A percentile compares a stretch with the other conserved stretches of the same genome.
These are phyloP conservation scores for Notodonta dromedarius DNA, from an alignment of 2,888 invertebrate genomes.

Conservation along the genomic window DNA sequence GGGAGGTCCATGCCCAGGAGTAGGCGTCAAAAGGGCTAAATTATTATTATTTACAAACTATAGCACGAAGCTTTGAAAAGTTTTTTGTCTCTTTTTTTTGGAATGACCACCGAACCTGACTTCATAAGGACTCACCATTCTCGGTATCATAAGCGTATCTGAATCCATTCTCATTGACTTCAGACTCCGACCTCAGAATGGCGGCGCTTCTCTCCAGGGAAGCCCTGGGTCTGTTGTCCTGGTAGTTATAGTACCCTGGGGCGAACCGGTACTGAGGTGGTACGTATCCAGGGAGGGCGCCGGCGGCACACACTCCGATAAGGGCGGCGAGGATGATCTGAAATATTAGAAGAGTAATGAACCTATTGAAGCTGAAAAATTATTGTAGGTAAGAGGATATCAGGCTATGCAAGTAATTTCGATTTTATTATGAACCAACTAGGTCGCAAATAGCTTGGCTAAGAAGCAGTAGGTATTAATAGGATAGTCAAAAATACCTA, in stretches of 20 bases:
- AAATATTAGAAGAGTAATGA: conserved; percentile 9
- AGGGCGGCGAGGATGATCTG: conserved; percentile 68
- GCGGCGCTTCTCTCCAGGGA: conserved; percentile 65
- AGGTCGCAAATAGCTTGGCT: too few relatives aligned
- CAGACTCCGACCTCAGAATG: conserved; percentile 65
- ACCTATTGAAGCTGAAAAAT: background rate
- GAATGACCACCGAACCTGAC: too few relatives aligned
- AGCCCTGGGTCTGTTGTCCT: conserved; percentile 57
- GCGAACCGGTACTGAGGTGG: conserved; percentile 55
- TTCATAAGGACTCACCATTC: conserved; percentile 72
- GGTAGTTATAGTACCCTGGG: conserved; percentile 44
- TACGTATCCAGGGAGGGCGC: conserved; percentile 50
- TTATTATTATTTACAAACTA: too few relatives aligned
- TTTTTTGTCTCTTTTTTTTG: too few relatives aligned
- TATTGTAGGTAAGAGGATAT: too few relatives aligned
- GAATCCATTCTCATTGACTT: conserved; percentile 70
- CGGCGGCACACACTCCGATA: conserved; percentile 63
- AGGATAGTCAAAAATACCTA: too few relatives aligned
- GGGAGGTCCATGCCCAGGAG: too few relatives aligned
- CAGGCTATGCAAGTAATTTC: too few relatives aligned
- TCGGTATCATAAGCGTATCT: conserved; percentile 85
- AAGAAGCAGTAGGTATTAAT: too few relatives aligned
- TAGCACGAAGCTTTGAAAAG: too few relatives aligned
- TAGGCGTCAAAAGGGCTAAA: too few relatives aligned
- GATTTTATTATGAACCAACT: too few relatives aligned